Evolutionary conservation across 2,113 vertebrate genomes (phyloP).

Genomic region (Polypterus senegalus): DNA sequence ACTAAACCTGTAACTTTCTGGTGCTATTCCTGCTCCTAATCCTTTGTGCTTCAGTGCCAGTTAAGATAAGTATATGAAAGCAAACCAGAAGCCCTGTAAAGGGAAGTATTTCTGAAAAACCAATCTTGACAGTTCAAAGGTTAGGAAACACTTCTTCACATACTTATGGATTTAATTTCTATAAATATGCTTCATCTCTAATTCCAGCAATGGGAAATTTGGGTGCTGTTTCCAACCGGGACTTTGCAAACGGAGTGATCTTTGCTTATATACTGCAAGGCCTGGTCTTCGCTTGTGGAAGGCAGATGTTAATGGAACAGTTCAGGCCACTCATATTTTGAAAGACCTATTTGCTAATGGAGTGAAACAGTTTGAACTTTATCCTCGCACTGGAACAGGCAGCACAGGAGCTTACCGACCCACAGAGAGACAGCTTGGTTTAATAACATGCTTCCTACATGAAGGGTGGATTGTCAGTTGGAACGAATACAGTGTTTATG

Average conservation of each 20-base stretch:
- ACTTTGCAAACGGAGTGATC: slow-evolving; percentile 84
- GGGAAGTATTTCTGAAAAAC: neutral
- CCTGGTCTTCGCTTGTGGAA: slow-evolving; percentile 91
- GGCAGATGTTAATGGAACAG: slow-evolving; percentile 67
- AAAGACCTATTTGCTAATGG: slow-evolving; percentile 67
- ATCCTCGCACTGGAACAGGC: slow-evolving; percentile 56
- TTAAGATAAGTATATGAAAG: too few relatives aligned
- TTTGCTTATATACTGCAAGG: slow-evolving; percentile 73
- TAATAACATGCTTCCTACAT: slow-evolving; percentile 70
- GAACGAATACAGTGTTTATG: slow-evolving; percentile 89
- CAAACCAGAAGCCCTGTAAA: too few relatives aligned
- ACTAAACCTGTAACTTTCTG: too few relatives aligned
- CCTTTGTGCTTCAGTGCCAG: too few relatives aligned
- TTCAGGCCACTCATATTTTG: slow-evolving; percentile 77
- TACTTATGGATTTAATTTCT: neutral
- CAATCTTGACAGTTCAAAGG: too few relatives aligned
- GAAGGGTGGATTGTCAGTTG: slow-evolving; percentile 90
- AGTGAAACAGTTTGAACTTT: slow-evolving; percentile 71
- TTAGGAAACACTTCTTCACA: neutral
- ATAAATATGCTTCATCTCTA: neutral
- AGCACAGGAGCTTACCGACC: slow-evolving; percentile 45
- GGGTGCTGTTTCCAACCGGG: slow-evolving; percentile 91
- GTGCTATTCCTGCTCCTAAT: too few relatives aligned
- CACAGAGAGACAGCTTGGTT: slow-evolving; percentile 71
- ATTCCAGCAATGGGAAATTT: slow-evolving; percentile 74